A percentile compares a stretch with the other conserved stretches of the same genome.
Evolutionary conservation across 2,888 invertebrate genomes (phyloP).

Genomic region (Zygogramma bicolorata): DNA sequence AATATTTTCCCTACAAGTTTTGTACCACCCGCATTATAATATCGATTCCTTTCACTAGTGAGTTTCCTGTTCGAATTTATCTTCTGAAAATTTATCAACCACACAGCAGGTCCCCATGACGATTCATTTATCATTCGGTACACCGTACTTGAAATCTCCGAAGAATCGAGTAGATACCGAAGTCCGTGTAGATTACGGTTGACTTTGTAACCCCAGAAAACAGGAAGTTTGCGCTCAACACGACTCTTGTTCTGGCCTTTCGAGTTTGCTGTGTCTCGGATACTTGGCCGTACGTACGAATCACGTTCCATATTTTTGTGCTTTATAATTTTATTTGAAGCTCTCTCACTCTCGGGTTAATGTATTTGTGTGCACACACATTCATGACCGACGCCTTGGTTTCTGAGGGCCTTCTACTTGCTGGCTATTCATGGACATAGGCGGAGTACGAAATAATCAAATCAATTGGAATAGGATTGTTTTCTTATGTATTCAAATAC

Average conservation of each 20-base stretch:
- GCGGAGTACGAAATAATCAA: background rate
- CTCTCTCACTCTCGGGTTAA: conserved; percentile 8
- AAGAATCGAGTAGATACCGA: background rate
- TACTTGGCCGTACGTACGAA: conserved; percentile 12
- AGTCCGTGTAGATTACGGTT: background rate
- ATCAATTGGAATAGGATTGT: background rate
- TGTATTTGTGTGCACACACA: conserved; percentile 19
- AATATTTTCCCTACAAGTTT: too few species aligned
- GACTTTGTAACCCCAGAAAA: conserved; percentile 7
- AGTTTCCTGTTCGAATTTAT: background rate
- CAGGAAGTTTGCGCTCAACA: conserved; percentile 22
- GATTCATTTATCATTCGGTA: background rate
- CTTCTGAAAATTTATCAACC: background rate
- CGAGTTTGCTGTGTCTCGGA: conserved; percentile 16
- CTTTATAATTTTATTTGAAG: conserved; percentile 27
- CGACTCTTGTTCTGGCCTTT: conserved; percentile 19
- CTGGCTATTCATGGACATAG: background rate
- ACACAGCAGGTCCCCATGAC: background rate
- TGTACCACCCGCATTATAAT: too few species aligned
- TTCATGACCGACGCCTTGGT: conserved; percentile 20
- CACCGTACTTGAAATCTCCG: background rate
- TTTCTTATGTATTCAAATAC: too few species aligned
- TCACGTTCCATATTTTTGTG: conserved; percentile 33
- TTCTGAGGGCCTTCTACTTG: background rate
- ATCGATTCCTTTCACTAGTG: too few species aligned